Evolutionary conservation across 2,113 vertebrate genomes (phyloP), one percentile per base, ranked within the genome.

Genomic region (Spheniscus mendiculus): DNA sequence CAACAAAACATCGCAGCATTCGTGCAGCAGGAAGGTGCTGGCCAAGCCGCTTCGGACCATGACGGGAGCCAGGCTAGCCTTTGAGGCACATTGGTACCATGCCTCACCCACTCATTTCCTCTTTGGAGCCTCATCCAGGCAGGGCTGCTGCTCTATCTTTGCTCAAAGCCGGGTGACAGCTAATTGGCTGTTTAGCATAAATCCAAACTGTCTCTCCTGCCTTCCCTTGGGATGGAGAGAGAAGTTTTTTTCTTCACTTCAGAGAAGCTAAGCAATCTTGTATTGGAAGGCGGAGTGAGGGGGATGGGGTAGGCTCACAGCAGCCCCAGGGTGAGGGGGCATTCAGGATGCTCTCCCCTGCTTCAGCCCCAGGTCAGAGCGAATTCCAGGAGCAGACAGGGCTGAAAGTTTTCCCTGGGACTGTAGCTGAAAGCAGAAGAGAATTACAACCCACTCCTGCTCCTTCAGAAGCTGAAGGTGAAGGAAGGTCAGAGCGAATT

Each of bases 11-110:
- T 10, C 1, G 2, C 38, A 22, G 61, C 50, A 9, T 59, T 10
- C 15, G 1, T 3, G 12, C 36, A 11, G 73, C 26, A 42, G 47
- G 18, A 69, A 55, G 47, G 45, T 26, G 59, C 69, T 27, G 61
- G 45, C 38, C 38, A 30, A 30, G 77, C 25, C 1, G 4, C n/a
- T 11, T 40, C 0, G 4, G 53, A 36, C 12, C 15, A 3, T 0
- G 5, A 5, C 0, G 0, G 42, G 40, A 74, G n/a, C 83, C 69
- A 27, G 45, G 5, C 4, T 4, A 18, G 30, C 53, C 47, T 20
- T 23, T 40, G 3, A 16, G n/a, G 53, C 52, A 22, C 38, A 3
- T 15, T 1, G 5, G 40, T 15, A 23, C 8, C 5, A 0, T 9
- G 55, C 25, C 42, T 49, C n/a, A 17, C 26, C 47, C 77, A 36